Evolutionary conservation across 2,113 vertebrate species (phyloP).

Genomic region (Alouatta palliata): DNA sequence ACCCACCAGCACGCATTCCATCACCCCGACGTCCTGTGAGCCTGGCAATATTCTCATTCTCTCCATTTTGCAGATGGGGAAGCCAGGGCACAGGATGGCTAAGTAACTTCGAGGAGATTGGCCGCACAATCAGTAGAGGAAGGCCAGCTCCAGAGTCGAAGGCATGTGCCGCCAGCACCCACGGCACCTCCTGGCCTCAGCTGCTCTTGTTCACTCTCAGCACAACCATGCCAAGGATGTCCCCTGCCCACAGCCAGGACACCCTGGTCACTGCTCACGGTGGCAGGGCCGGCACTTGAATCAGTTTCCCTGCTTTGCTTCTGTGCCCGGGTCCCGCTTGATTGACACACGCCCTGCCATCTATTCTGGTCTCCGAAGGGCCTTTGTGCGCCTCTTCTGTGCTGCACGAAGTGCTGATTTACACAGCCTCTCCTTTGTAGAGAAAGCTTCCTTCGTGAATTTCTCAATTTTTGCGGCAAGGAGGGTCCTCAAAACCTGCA

Average conservation of each 20-base stretch:
- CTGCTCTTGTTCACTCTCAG: background rate
- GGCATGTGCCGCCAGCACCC: background rate
- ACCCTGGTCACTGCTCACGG: rapidly evolving
- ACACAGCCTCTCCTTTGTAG: background rate
- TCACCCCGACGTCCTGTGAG: rapidly evolving
- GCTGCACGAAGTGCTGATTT: background rate
- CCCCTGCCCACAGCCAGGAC: background rate
- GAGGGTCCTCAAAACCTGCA: no score
- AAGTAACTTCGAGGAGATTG: no score
- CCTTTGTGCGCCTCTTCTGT: background rate
- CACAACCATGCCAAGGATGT: background rate
- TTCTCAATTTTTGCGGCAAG: no score
- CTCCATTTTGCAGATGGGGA: background rate
- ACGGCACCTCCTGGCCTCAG: rapidly evolving
- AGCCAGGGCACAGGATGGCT: background rate
- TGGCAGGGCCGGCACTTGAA: background rate
- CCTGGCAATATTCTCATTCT: background rate
- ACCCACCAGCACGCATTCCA: no score
- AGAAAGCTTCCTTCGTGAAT: no score
- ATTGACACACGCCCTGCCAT: background rate
- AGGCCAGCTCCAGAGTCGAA: background rate
- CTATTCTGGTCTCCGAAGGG: background rate
- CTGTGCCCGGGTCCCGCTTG: no score
- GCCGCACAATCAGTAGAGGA: background rate
- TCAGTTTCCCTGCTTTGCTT: background rate